Evolutionary conservation across 1,140 invertebrate genomes (phyloP).

Genomic region (Trichonephila clavata): DNA sequence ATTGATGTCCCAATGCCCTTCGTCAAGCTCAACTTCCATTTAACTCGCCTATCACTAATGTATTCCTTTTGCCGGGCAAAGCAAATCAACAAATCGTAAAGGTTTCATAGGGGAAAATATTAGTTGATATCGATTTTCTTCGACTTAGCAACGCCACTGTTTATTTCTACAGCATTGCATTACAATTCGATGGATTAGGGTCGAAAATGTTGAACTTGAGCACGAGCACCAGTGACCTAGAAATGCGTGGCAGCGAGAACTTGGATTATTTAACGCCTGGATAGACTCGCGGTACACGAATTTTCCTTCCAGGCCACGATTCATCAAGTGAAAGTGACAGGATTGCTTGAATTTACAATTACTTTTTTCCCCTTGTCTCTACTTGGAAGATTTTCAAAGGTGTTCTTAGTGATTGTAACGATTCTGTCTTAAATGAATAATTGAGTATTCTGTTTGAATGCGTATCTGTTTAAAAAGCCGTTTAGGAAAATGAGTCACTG

Average conservation of each 20-base stretch:
- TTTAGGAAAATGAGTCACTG: no score
- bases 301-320: no score
- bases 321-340: no score
- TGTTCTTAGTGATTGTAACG: no score
- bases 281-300: not conserved
- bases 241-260: not conserved
- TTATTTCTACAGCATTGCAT: not conserved
- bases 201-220: not conserved
- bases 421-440: no score
- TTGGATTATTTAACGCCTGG: not conserved
- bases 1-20: not conserved
- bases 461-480: not conserved
- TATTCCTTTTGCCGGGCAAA: not conserved
- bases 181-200: not conserved
- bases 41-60: not conserved
- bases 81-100: slow-evolving; percentile 4
- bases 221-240: not conserved
- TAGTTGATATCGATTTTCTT: not conserved
- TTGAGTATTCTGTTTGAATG: no score
- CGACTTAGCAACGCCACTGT: slow-evolving; percentile 2
- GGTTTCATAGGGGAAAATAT: not conserved
- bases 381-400: no score
- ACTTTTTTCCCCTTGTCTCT: no score
- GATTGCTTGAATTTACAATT: no score
- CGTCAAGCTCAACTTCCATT: not conserved